Evolutionary conservation across 2,113 vertebrate species (phyloP).

Genomic region (Noturus placidus): DNA sequence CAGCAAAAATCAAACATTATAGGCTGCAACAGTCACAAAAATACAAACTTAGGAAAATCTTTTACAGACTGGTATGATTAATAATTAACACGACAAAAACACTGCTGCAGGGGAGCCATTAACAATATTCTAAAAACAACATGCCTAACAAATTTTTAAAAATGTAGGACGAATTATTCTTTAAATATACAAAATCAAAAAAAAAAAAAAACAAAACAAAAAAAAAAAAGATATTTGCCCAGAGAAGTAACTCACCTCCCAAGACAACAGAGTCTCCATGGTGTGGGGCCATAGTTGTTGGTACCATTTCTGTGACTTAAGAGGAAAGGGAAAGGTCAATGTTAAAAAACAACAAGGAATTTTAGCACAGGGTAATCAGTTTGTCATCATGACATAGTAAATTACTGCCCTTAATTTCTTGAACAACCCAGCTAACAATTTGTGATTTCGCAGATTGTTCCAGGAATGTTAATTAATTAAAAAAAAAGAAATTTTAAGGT

Average conservation of each 20-base stretch:
- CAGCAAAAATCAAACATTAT: too few relatives aligned
- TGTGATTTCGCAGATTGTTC: too few relatives aligned
- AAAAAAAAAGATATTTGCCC: background rate
- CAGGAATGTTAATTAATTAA: too few relatives aligned
- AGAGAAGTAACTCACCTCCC: slow-evolving; percentile 58
- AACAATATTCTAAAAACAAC: background rate
- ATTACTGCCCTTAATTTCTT: slow-evolving; percentile 43
- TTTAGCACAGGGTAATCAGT: slow-evolving; percentile 25
- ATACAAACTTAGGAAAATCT: too few relatives aligned
- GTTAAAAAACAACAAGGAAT: slow-evolving; percentile 32
- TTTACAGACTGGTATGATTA: too few relatives aligned
- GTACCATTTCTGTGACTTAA: slow-evolving; percentile 22
- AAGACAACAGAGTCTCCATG: slow-evolving; percentile 49
- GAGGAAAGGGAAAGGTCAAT: slow-evolving; percentile 5
- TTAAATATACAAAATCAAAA: background rate
- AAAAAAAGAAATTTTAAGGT: too few relatives aligned
- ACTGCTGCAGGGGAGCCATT: background rate
- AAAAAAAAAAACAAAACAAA: too few relatives aligned
- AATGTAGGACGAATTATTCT: background rate
- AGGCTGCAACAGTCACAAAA: too few relatives aligned
- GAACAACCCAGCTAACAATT: background rate
- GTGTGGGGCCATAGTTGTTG: slow-evolving; percentile 42
- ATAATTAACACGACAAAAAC: too few relatives aligned
- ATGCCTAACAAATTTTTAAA: background rate
- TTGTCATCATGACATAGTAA: slow-evolving; percentile 52